Evolutionary conservation across 2,888 invertebrate genomes (phyloP), one percentile per base, ranked within the genome.

Genomic region (Meghimatium bilineatum): DNA sequence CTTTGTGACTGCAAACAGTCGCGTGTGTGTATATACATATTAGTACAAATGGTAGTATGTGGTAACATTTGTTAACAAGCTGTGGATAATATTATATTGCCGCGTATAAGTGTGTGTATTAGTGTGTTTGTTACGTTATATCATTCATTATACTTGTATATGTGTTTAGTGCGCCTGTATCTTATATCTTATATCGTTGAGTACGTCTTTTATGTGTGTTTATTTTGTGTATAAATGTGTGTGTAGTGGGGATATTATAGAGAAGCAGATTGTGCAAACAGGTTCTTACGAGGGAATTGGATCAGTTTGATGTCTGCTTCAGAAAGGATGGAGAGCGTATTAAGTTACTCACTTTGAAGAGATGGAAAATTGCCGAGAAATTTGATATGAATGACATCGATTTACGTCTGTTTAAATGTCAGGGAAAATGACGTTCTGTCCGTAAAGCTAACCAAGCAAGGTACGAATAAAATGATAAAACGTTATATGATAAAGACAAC

Each of bases 341-440:
- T 71, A 23, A 38, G 38, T 71, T 71, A 71, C 71, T 23, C 38
- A 38, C 23, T 38, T 71, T 71, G 71, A 71, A 71, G 71, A 38
- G 26, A 26, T 3, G 26, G 38, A 23, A 71, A 71, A 71, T 71
- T 71, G 71, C 38, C 26, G 26, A 14, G 38, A 71, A 71, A 38
- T 71, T 36, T 38, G 38, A 71, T 38, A 71, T 38, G 26, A 71
- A 71, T 71, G 38, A 38, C 71, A 23, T 71, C 38, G 26, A 71
- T 71, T 71, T 26, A 38, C 10, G 6, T 36, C 38, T 38, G 38
- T 38, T 38, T 71, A 71, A 71, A 71, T 71, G 71, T 71, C 71
- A 71, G 71, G 26, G 38, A 71, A 38, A 17, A 12, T 36, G 38
- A 71, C 38, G 38, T 12, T 71, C 10, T 71, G 8, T 23, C 71